Evolutionary conservation across 1,140 invertebrate species (phyloP).

Genomic region (Bombus fervidus): DNA sequence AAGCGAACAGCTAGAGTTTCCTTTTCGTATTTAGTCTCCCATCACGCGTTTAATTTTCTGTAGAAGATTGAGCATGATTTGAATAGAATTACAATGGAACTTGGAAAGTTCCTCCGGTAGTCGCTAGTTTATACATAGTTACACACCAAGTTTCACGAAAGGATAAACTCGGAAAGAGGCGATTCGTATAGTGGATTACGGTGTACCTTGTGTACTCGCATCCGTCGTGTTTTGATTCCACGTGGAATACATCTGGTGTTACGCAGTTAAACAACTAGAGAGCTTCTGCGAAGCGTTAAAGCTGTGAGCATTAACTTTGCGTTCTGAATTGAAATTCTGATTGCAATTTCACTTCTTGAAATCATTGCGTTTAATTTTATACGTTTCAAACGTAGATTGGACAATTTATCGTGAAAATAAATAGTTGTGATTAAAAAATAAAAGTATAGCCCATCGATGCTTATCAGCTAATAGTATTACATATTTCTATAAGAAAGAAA

Average conservation of each 20-base stretch:
- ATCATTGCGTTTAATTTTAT: background rate
- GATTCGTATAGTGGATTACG: slow-evolving; percentile 37
- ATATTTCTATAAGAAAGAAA: too few relatives aligned
- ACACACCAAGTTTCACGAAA: slow-evolving; percentile 34
- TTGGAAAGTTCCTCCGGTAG: slow-evolving; percentile 36
- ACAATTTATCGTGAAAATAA: too few relatives aligned
- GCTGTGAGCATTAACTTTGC: background rate
- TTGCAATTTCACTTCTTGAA: background rate
- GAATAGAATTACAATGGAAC: background rate
- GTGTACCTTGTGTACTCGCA: slow-evolving; percentile 17
- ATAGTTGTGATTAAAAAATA: too few relatives aligned
- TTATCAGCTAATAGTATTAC: too few relatives aligned
- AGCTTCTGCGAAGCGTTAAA: background rate
- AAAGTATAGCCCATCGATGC: too few relatives aligned
- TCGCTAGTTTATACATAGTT: slow-evolving; percentile 47
- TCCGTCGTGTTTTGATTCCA: slow-evolving; percentile 7
- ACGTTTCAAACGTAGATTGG: too few relatives aligned
- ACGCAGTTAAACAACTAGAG: slow-evolving; percentile 20
- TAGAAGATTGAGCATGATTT: background rate
- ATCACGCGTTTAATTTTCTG: background rate
- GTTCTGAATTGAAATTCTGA: background rate
- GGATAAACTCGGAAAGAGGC: slow-evolving; percentile 34
- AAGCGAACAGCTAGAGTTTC: background rate
- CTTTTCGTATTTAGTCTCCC: background rate
- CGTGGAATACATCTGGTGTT: slow-evolving; percentile 9